A percentile compares a stretch with the other conserved stretches of the same genome.
phyloP scores from a whole-genome alignment of 2,888 invertebrate genomes.

The Beris chalybata region DNA sequence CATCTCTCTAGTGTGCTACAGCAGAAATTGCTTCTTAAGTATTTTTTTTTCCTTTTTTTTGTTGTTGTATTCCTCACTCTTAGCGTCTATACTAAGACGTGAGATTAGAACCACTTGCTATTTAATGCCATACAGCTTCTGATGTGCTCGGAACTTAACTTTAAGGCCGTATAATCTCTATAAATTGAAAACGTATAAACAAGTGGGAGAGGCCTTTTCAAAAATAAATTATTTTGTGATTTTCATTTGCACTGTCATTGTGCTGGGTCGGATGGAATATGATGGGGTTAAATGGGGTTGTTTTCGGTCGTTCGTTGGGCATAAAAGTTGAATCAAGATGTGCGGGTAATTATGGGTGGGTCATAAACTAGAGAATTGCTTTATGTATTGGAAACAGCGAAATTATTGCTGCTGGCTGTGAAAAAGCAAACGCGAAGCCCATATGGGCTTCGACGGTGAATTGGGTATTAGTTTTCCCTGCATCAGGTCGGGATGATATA shows the following conservation, averaged over 20 bases:
- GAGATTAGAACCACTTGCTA: too few species aligned
- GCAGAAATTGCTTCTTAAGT: constrained; percentile 27
- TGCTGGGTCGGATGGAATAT: too few species aligned
- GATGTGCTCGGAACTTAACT: constrained; percentile 15
- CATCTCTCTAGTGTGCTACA: not conserved
- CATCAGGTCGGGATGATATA: constrained; percentile 13
- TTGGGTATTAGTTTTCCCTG: constrained; percentile 3
- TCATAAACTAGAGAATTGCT: constrained; percentile 14
- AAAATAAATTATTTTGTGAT: constrained; percentile 17
- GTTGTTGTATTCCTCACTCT: too few species aligned
- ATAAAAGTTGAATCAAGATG: not conserved
- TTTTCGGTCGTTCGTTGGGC: not conserved
- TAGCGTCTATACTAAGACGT: too few species aligned
- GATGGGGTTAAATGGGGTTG: too few species aligned
- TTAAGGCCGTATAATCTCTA: constrained; percentile 22
- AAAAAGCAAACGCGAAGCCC: not conserved
- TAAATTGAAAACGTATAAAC: constrained; percentile 29
- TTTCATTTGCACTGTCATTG: constrained; percentile 12
- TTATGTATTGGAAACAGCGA: constrained; percentile 15
- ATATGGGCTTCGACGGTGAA: too few species aligned
- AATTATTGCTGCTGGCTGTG: constrained; percentile 8
- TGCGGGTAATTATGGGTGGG: constrained; percentile 18
- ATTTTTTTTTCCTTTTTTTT: constrained; percentile 20
- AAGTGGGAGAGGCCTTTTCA: constrained; percentile 12
- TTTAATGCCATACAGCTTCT: not conserved